Base-by-base conservation (phyloP, 2,888 invertebrate genomes). In the Branchipolynoe longqiensis region DNA sequence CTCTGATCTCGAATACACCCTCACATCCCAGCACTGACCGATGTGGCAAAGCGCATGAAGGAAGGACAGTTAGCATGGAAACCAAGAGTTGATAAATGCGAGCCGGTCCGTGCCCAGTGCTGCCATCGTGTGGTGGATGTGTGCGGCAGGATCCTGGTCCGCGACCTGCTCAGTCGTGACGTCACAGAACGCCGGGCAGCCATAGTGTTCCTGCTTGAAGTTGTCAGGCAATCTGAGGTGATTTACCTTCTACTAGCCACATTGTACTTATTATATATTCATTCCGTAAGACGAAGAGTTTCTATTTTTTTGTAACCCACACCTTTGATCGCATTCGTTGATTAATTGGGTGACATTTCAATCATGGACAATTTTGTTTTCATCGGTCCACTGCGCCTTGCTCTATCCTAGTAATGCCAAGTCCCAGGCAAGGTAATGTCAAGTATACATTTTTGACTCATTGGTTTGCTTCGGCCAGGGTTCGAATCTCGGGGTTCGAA, bases 191-290 rank as follows among this genome's bases (percentile, higher is more conserved):
- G 88, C 69, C 88, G 90, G 83, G 87, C 86, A 31, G 86, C 87
- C 87, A 87, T 91, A 6, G 86, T 90, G 12, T 85, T 91, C 31
- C 86, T 91, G 38, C 89, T 90, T 83, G 90, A 91, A 82, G 81
- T 91, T n/a, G 90, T 91, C 6, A 88, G 88, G n/a, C 88, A 88
- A 85, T 90, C 90, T 48, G 88, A 90, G 88, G 91, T 91, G 85
- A 87, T 87, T 85, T n/a, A 40, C 0, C 12, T 22, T n/a, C n/a
- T n/a, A n/a, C 33, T 82, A 56, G 14, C n/a, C n/a, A n/a, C n/a
- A n/a, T n/a, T n/a, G n/a, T n/a, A n/a, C n/a, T 14, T 22, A 54
- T 54, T 54, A 22, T 54, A 18, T 18, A 54, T 14, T 54, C 22
- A 54, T 54, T 54, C n/a, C n/a, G n/a, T n/a, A n/a, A n/a, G n/a